A percentile compares a stretch with the other conserved stretches of the same genome.
These are phyloP conservation scores for Allygus modestus DNA, from an alignment of 2,888 invertebrate species.

Conservation along the genomic window DNA sequence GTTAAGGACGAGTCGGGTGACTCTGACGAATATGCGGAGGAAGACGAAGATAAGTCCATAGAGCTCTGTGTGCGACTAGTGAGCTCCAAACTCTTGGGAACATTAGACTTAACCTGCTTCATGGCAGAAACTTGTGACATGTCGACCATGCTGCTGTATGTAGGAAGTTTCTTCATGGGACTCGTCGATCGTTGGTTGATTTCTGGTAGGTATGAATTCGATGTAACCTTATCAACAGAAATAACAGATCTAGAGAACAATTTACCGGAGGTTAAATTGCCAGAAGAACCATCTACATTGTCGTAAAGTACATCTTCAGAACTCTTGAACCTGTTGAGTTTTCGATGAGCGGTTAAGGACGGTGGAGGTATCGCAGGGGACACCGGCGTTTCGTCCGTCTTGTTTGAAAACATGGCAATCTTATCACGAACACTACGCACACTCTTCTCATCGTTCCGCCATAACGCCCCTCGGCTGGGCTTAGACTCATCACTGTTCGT, in stretches of 20 bases:
- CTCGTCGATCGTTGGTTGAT: slow-evolving; percentile 32
- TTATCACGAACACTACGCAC: slow-evolving; percentile 90
- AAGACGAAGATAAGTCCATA: slow-evolving; percentile 68
- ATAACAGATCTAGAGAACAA: slow-evolving; percentile 68
- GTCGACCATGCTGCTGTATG: slow-evolving; percentile 63
- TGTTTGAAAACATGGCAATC: slow-evolving; percentile 90
- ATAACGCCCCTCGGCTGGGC: slow-evolving; percentile 68
- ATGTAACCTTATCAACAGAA: slow-evolving; percentile 65
- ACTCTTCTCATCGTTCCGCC: slow-evolving; percentile 85
- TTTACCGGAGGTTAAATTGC: slow-evolving; percentile 57
- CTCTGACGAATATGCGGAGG: slow-evolving; percentile 70
- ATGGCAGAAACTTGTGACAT: slow-evolving; percentile 53
- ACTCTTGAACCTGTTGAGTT: slow-evolving; percentile 74
- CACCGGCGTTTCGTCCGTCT: slow-evolving; percentile 69
- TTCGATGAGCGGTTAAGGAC: slow-evolving; percentile 72
- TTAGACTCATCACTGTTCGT: slow-evolving; percentile 47
- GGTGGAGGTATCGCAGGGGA: slow-evolving; percentile 75
- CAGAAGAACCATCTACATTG: slow-evolving; percentile 58
- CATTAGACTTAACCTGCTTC: slow-evolving; percentile 44
- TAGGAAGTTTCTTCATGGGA: slow-evolving; percentile 59
- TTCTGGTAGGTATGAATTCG: slow-evolving; percentile 63
- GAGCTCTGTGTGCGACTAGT: slow-evolving; percentile 67
- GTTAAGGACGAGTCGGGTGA: slow-evolving; percentile 70
- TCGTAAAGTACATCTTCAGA: slow-evolving; percentile 73
- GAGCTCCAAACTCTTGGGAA: slow-evolving; percentile 54